Evolutionary conservation across 2,113 vertebrate species (phyloP).

Genomic region (Sialia sialis): DNA sequence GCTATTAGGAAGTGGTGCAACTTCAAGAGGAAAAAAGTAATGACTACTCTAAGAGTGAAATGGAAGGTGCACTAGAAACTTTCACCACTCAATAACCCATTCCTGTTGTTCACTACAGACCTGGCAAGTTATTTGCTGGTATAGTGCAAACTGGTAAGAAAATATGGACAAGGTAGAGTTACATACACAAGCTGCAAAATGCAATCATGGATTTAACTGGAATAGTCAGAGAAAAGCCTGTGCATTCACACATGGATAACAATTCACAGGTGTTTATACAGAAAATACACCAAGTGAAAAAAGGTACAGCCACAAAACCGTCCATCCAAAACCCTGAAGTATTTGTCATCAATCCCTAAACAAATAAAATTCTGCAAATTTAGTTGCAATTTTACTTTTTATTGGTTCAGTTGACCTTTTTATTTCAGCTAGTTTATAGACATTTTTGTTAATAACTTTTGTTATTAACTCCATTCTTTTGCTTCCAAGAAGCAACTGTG

Average conservation of each 20-base stretch:
- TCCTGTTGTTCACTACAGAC: not conserved
- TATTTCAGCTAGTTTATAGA: not conserved
- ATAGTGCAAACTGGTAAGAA: not conserved
- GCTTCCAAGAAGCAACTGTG: not conserved
- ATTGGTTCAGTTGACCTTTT: not conserved
- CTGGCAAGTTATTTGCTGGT: not conserved
- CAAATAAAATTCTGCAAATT: not conserved
- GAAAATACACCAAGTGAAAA: not conserved
- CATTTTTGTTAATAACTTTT: not conserved
- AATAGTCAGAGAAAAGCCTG: not conserved
- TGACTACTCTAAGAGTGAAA: not conserved
- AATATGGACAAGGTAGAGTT: not conserved
- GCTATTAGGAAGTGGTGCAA: not conserved
- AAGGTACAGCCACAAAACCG: not conserved
- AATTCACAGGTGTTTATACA: not conserved
- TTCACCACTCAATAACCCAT: fast-evolving
- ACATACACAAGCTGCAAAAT: not conserved
- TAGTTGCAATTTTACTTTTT: not conserved
- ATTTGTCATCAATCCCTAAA: not conserved
- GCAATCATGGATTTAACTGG: not conserved
- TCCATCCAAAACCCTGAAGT: not conserved
- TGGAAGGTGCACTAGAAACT: not conserved
- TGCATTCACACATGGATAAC: not conserved
- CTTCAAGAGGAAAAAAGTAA: not conserved
- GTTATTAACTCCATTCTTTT: not conserved